These are phyloP conservation scores for Podarcis raffonei DNA, from an alignment of 2,113 vertebrate genomes.

Conservation along the genomic window DNA sequence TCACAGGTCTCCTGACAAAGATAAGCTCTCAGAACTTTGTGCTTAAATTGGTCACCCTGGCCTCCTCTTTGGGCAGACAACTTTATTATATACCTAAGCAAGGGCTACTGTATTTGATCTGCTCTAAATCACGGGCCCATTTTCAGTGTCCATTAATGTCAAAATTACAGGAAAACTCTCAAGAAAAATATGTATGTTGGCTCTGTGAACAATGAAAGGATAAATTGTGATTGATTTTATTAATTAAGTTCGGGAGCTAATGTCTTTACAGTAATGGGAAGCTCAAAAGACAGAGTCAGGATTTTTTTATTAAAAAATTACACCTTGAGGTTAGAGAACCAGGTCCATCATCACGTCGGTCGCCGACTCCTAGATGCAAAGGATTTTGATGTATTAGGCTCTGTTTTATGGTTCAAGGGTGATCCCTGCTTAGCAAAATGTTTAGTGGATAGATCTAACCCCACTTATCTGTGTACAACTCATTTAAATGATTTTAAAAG, in stretches of 20 bases:
- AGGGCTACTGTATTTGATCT: slow-evolving; percentile 66
- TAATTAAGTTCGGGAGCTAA: slow-evolving; percentile 75
- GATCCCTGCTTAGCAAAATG: neutral
- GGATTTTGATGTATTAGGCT: slow-evolving; percentile 5
- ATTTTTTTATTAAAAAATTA: slow-evolving; percentile 38
- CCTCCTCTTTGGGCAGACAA: slow-evolving; percentile 53
- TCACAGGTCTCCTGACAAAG: slow-evolving; percentile 42
- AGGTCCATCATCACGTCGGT: neutral
- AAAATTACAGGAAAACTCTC: slow-evolving; percentile 69
- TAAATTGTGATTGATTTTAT: slow-evolving; percentile 80
- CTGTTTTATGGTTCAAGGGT: neutral
- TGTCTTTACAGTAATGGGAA: slow-evolving; percentile 70
- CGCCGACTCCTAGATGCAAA: neutral
- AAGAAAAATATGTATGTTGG: slow-evolving; percentile 67
- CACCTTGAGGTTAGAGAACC: slow-evolving; percentile 50
- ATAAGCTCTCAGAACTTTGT: slow-evolving; percentile 43
- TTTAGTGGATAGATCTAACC: neutral
- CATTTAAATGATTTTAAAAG: neutral
- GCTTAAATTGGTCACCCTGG: slow-evolving; percentile 51
- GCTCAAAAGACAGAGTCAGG: slow-evolving; percentile 66
- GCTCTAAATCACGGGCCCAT: slow-evolving; percentile 69
- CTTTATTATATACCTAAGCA: slow-evolving; percentile 57
- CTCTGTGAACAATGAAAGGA: slow-evolving; percentile 61
- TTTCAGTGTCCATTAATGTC: slow-evolving; percentile 74
- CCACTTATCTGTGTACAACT: neutral